Base-by-base conservation (phyloP, 2,888 invertebrate species). In the Calameuta filiformis region DNA sequence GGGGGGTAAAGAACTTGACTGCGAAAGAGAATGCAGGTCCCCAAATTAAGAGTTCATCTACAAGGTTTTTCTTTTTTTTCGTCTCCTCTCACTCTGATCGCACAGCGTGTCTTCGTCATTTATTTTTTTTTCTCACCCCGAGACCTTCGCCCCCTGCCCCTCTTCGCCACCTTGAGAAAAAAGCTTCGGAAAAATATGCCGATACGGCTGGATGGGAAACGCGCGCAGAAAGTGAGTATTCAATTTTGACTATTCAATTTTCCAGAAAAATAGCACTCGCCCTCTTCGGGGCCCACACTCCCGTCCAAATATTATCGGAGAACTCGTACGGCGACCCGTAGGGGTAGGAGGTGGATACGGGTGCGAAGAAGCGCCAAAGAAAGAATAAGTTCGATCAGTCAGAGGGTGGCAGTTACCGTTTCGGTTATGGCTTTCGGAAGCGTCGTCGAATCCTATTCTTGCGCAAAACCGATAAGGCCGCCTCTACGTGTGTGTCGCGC, bases 361-460 rank as follows among this genome's bases (percentile, higher is more conserved):
- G 80, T 77, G 81, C 71, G 79, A 80, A 81, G 81, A 75, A 81
- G 77, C 76, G 79, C 34, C 35, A 79, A 80, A 87, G 87, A 88
- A 87, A 89, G 90, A 91, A 90, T 89, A 89, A 90, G 90, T 89
- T 89, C 87, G 91, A 91, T 91, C 91, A 89, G 90, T 90, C 89
- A 87, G 89, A 87, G 89, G 90, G 89, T 88, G 90, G 90, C 91
- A 90, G 91, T 91, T 91, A 91, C 91, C 91, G 91, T 91, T 91
- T 91, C 90, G 91, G 91, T 91, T 91, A 91, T 91, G 90, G 91
- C 89, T 91, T 91, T 91, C 91, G 91, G 91, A 91, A 91, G 91
- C 90, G 81, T 87, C 87, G 88, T 86, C 87, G 91, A 91, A 91
- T 91, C 90, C 90, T 89, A 91, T 91, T 91, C 91, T 91, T 91